Percentiles rank a stretch among this genome's conserved stretches.
Conservation (phyloP, 2,113 vertebrate genomes). For the Spilogale gracilis region DNA sequence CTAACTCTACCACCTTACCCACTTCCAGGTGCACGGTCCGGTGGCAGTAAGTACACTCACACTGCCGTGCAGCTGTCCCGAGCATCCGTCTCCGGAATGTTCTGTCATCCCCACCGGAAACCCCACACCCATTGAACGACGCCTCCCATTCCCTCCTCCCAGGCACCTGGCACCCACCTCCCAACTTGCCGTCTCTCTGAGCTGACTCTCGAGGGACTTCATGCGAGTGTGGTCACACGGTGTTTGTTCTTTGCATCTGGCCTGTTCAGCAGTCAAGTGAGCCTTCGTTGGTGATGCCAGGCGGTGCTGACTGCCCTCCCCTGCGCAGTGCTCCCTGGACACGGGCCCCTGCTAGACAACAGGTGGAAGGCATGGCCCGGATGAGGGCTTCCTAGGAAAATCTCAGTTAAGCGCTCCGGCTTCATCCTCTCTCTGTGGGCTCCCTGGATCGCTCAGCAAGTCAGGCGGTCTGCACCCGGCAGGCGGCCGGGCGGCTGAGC, state of each 20-base stretch:
- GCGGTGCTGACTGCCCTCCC: fast-evolving
- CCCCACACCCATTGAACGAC: background rate
- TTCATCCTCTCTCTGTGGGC: background rate
- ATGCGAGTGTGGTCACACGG: fast-evolving
- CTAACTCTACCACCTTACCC: fast-evolving
- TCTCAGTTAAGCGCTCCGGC: background rate
- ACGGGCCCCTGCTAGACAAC: background rate
- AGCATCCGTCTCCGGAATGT: fast-evolving
- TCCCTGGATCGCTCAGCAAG: too few species aligned
- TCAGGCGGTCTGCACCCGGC: background rate
- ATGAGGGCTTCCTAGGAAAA: background rate
- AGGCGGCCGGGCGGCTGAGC: background rate
- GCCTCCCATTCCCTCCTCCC: fast-evolving
- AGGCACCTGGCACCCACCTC: background rate
- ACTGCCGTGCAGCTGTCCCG: fast-evolving
- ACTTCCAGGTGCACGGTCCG: fast-evolving
- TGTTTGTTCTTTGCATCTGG: background rate
- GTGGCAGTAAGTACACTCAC: fast-evolving
- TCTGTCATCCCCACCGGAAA: fast-evolving
- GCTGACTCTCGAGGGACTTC: fast-evolving
- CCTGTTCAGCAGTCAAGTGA: fast-evolving
- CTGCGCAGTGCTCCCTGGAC: background rate
- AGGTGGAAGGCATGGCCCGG: background rate
- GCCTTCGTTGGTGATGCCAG: background rate
- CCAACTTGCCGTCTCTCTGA: background rate